These are phyloP conservation scores for Cantharis flavilabris DNA, from an alignment of 2,888 invertebrate species.

Conservation along the genomic window DNA sequence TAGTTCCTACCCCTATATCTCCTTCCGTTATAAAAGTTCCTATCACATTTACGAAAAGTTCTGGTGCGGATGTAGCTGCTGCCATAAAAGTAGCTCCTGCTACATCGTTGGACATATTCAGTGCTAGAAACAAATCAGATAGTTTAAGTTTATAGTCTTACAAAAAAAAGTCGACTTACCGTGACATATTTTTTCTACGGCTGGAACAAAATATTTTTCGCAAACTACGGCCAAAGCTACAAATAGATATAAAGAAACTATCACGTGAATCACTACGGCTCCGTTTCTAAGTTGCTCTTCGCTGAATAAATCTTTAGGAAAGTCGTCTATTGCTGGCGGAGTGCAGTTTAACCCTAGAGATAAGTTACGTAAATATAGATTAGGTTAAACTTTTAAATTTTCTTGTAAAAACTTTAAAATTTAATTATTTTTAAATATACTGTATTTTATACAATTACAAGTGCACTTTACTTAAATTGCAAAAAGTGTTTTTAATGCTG, in stretches of 20 bases:
- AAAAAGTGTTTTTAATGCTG: neutral
- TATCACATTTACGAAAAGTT: slow-evolving; percentile 84
- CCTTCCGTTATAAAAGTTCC: slow-evolving; percentile 81
- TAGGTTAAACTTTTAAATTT: neutral
- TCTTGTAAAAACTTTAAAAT: neutral
- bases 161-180: slow-evolving; percentile 61
- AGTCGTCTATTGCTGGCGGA: slow-evolving; percentile 85
- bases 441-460: neutral
- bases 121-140: slow-evolving; percentile 54
- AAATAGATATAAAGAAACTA: slow-evolving; percentile 84
- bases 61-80: slow-evolving; percentile 85
- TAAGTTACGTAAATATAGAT: slow-evolving; percentile 5
- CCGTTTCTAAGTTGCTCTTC: slow-evolving; percentile 78
- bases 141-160: neutral
- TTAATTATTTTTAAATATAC: neutral
- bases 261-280: slow-evolving; percentile 77
- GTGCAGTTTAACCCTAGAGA: slow-evolving; percentile 68
- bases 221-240: slow-evolving; percentile 84
- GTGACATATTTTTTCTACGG: slow-evolving; percentile 87
- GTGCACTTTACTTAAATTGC: neutral
- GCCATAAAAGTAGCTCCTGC: slow-evolving; percentile 94
- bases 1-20: slow-evolving; percentile 75
- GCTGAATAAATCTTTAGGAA: slow-evolving; percentile 81
- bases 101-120: slow-evolving; percentile 75
- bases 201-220: slow-evolving; percentile 93